Percentiles rank a stretch among this genome's conserved stretches.
Conservation (phyloP, 1,140 invertebrate genomes). For the Cylas formicarius region DNA sequence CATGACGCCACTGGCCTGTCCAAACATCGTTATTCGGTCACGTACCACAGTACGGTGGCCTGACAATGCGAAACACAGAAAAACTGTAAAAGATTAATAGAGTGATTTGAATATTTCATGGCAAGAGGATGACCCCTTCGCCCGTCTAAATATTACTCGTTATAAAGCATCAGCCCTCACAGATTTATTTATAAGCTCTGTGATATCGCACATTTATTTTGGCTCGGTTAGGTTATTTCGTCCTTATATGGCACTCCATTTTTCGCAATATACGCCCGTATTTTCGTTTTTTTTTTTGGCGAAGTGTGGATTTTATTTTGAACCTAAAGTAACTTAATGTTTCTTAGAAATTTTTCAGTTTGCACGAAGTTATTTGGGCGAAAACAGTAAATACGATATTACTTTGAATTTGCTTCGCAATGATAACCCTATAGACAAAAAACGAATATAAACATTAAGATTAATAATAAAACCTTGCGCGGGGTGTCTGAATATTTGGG, state of each 20-base stretch:
- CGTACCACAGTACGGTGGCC: conserved; percentile 31
- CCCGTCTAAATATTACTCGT: conserved; percentile 33
- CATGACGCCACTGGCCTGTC: no score
- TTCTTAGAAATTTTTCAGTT: conserved; percentile 13
- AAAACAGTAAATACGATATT: no score
- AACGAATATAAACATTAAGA: no score
- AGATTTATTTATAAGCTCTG: conserved; percentile 18
- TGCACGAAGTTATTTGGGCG: conserved; percentile 4
- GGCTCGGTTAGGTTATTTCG: conserved; percentile 2
- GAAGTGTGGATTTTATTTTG: conserved; percentile 1
- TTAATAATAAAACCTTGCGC: no score
- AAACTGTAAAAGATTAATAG: conserved; percentile 35
- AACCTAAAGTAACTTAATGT: no score
- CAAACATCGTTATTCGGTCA: no score
- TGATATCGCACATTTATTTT: conserved; percentile 8
- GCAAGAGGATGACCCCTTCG: conserved; percentile 33
- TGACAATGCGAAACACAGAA: conserved; percentile 30
- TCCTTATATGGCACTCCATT: neutral
- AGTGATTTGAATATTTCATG: conserved; percentile 35
- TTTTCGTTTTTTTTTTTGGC: neutral
- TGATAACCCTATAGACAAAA: no score
- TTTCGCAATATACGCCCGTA: neutral
- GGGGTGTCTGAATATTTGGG: no score
- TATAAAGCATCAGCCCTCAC: conserved; percentile 16
- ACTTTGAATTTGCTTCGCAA: no score